A percentile compares a stretch with the other conserved stretches of the same genome.
phyloP scores from a whole-genome alignment of 2,113 vertebrate genomes.

The Daubentonia madagascariensis region DNA sequence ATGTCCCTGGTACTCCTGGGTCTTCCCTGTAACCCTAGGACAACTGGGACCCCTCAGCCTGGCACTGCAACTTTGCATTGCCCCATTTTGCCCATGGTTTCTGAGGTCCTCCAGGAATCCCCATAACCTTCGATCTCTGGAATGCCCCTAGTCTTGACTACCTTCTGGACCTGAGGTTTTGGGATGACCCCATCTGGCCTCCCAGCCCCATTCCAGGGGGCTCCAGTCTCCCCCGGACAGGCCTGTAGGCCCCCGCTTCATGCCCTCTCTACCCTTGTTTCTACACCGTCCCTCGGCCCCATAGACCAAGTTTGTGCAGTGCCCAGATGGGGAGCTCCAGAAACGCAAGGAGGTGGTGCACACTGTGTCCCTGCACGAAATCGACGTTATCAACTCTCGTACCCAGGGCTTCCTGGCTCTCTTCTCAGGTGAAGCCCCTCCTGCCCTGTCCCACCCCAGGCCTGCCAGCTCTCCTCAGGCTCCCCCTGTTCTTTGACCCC shows the following conservation, averaged over 20 bases:
- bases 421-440: constrained; percentile 86
- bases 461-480: background rate
- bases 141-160: background rate
- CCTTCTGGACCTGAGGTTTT: background rate
- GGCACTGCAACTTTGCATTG: accelerated
- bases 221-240: accelerated
- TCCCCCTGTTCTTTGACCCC: background rate
- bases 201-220: background rate
- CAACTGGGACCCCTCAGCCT: background rate
- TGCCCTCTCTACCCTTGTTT: background rate
- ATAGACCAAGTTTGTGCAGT: constrained; percentile 96
- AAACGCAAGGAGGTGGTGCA: constrained; percentile 96
- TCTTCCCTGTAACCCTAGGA: background rate
- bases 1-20: background rate
- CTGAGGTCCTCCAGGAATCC: background rate
- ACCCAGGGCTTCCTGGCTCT: constrained; percentile 96
- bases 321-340: constrained; percentile 95
- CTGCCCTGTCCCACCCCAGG: accelerated
- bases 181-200: background rate
- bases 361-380: constrained; percentile 94
- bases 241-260: accelerated
- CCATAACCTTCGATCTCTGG: background rate
- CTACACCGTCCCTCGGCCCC: accelerated
- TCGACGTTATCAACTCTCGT: constrained; percentile 96
- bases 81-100: background rate